Percentiles rank a stretch among this genome's conserved stretches.
These are phyloP conservation scores for Acanthurus tractus DNA, from an alignment of 2,797 vertebrate genomes.

Conservation along the genomic window DNA sequence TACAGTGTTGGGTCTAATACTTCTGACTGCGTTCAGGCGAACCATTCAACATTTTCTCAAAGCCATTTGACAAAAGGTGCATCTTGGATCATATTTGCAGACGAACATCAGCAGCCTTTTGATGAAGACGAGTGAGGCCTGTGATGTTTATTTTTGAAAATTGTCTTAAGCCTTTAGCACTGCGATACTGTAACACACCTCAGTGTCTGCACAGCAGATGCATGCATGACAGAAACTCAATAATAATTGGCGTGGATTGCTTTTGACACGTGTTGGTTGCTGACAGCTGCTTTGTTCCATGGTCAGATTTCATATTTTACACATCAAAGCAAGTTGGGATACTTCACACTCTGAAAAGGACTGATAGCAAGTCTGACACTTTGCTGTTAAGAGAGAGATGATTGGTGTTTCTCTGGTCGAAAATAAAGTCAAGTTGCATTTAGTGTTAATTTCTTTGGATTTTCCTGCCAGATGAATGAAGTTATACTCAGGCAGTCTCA, in stretches of 20 bases:
- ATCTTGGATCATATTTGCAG: constrained; percentile 41
- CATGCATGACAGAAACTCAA: constrained; percentile 93
- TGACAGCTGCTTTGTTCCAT: constrained; percentile 96
- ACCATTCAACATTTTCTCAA: constrained; percentile 48
- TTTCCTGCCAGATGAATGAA: constrained; percentile 44
- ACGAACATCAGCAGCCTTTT: constrained; percentile 54
- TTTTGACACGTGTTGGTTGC: constrained; percentile 90
- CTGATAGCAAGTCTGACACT: constrained; percentile 68
- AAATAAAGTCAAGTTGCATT: constrained; percentile 64
- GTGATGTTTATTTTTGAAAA: constrained; percentile 72
- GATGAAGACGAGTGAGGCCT: constrained; percentile 58
- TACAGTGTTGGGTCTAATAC: constrained; percentile 22
- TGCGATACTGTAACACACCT: constrained; percentile 76
- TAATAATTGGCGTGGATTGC: constrained; percentile 91
- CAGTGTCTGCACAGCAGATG: constrained; percentile 77
- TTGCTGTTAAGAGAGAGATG: constrained; percentile 48
- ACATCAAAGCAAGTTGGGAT: constrained; percentile 90
- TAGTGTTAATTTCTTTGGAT: constrained; percentile 45
- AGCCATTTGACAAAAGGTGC: constrained; percentile 37
- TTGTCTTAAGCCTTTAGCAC: constrained; percentile 69
- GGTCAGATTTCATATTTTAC: constrained; percentile 95
- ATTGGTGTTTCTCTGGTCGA: constrained; percentile 37
- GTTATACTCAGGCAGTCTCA: constrained; percentile 9
- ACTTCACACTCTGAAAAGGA: constrained; percentile 65
- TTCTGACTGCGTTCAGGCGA: constrained; percentile 26